Evolutionary conservation across 1,140 invertebrate genomes (phyloP), one percentile per base, ranked within the genome.

Genomic region (Aphaenogaster ashmeadi): DNA sequence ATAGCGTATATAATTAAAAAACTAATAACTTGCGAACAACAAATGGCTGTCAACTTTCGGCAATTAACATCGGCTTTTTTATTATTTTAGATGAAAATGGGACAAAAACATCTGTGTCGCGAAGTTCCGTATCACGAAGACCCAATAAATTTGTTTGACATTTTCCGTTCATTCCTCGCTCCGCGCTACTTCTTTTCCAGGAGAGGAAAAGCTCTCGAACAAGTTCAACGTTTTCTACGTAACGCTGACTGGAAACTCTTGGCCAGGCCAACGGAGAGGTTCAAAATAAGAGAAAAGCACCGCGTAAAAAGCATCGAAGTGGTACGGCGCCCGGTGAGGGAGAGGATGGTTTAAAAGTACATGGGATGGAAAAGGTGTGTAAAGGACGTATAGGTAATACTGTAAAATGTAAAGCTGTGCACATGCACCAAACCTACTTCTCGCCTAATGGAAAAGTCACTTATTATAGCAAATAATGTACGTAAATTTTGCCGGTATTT

Each of bases 141-240:
- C 36, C 36, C 74, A 66, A 79, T 86, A 86, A 86, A 86, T 86
- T 86, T 86, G 58, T 86, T 86, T 84, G 86, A 69, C 47, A 66
- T 75, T 87, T 91, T 58, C 38, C n/a, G 54, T 88, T 18, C 50
- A 86, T 69, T 86, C 84, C 66, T 64, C 85, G 33, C 54, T 67
- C 44, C 36, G 21, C 18, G 50, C 64, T 11, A 64, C 69, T 88
- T 88, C 74, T 71, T 91, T 89, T 91, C 80, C 85, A 33, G 36
- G 58, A 47, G 86, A 69, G 81, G 81, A 92, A 92, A 89, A 88
- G 75, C 83, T 90, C 88, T 91, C 83, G 88, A 92, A 91, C 91
- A 91, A 92, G 92, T 92, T 91, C 91, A 91, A 93, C 90, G 92
- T 93, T 94, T 93, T 94, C 91, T 93, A 92, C 88, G 84, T 86